Evolutionary conservation across 2,113 vertebrate species (phyloP), one percentile per base, ranked within the genome.

Genomic region (Boulengerochromis microlepis): DNA sequence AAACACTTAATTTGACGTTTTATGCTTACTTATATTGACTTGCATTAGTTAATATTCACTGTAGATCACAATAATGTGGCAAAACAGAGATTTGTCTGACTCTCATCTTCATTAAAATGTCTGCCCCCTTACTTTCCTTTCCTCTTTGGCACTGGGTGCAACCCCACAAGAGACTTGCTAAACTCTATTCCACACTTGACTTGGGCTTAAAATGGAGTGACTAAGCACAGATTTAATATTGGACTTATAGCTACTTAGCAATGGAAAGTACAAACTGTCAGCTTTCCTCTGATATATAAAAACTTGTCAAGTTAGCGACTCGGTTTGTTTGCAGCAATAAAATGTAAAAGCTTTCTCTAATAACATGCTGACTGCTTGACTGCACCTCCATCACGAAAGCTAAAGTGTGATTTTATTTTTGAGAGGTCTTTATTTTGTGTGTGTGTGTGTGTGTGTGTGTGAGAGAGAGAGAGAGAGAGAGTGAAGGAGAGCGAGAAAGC

Each of bases 221-320:
- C 90, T 94, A 90, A 94, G 92, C 91, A 89, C 89, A 83, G 84
- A 93, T 92, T 94, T 91, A 90, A 84, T 90, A 57, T 66, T 84
- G 64, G 90, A 92, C 59, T 93, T 87, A 90, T 42, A 90, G 83
- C 86, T 88, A 91, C 91, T 92, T 92, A 93, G 88, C 80, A 61
- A 83, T 38, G 69, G 81, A 90, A 89, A 89, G 92, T 86, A 91
- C 80, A 83, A 80, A 84, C 87, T 89, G 93, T 92, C 90, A 90
- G 89, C 88, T 88, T 92, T 91, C 80, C 81, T 61, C n/a, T 84
- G 38, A 83, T 82, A 89, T 78, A 85, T 78, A 78, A 66, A 91
- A 91, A 85, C 69, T 40, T 90, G 83, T 92, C 84, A 87, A 64
- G 80, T 90, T 90, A 82, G 88, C 86, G 15, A 83, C 82, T 83